phyloP scores from a whole-genome alignment of 2,113 vertebrate genomes.

The Arizona elegans region DNA sequence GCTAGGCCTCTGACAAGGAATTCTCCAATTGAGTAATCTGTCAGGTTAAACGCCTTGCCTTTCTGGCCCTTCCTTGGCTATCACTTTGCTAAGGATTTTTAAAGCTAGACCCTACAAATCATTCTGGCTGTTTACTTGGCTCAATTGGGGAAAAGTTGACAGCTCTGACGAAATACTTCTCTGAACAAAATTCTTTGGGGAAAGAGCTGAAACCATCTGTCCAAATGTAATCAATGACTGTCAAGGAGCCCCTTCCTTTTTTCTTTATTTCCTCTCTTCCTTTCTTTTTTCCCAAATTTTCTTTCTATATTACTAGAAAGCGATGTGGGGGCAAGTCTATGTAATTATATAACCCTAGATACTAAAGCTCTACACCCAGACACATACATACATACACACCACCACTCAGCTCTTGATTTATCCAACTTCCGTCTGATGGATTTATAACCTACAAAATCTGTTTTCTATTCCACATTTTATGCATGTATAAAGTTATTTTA shows the following conservation, averaged over 20 bases:
- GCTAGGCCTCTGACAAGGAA: neutral
- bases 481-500: neutral
- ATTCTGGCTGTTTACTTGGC: conserved; percentile 38
- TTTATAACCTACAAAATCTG: neutral
- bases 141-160: conserved; percentile 49
- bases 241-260: conserved; percentile 36
- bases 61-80: conserved; percentile 44
- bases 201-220: conserved; percentile 46
- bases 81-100: conserved; percentile 38
- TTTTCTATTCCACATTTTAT: neutral
- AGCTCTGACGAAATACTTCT: conserved; percentile 57
- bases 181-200: conserved; percentile 45
- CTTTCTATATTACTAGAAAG: conserved; percentile 27
- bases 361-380: neutral
- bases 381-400: neutral
- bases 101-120: conserved; percentile 58
- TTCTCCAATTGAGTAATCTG: conserved; percentile 43
- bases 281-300: neutral
- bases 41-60: conserved; percentile 59
- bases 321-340: neutral
- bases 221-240: conserved; percentile 45
- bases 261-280: neutral
- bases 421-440: neutral
- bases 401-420: neutral
- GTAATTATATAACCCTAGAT: neutral